Percentiles rank a stretch among this genome's conserved stretches.
phyloP scores from a whole-genome alignment of 1,140 invertebrate genomes.

The Plodia interpunctella region DNA sequence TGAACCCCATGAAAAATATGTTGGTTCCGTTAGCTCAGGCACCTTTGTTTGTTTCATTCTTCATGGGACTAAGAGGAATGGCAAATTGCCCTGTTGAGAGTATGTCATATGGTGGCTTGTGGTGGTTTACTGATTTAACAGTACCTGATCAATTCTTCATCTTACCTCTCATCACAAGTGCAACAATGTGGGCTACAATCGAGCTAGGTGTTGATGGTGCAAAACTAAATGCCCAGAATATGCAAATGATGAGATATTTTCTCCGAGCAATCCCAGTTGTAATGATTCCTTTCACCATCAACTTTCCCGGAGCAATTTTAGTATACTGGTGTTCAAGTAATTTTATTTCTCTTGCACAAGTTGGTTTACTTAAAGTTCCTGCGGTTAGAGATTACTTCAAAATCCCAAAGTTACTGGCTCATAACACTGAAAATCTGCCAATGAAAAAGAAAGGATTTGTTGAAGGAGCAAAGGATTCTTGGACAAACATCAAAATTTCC shows the following conservation, averaged over 20 bases:
- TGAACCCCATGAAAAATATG: constrained; percentile 90
- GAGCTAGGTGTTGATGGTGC: constrained; percentile 90
- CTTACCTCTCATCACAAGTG: constrained; percentile 90
- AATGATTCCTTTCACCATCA: constrained; percentile 90
- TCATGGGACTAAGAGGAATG: constrained; percentile 90
- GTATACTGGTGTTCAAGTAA: constrained; percentile 95
- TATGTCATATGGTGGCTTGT: constrained; percentile 91
- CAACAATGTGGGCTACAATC: constrained; percentile 88
- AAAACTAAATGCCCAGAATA: constrained; percentile 79
- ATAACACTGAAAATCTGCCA: constrained; percentile 78
- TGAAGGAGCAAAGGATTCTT: constrained; percentile 88
- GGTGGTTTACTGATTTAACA: constrained; percentile 96
- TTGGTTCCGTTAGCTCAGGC: constrained; percentile 90
- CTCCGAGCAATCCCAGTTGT: constrained; percentile 87
- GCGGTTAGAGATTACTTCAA: constrained; percentile 86
- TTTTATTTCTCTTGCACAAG: constrained; percentile 91
- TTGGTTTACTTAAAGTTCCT: constrained; percentile 86
- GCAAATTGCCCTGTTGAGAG: constrained; percentile 91
- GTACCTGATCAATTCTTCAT: constrained; percentile 92
- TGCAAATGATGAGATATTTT: constrained; percentile 85
- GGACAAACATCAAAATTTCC: constrained; percentile 89
- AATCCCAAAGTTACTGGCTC: constrained; percentile 82
- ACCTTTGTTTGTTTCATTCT: constrained; percentile 95
- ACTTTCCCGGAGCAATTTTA: constrained; percentile 93
- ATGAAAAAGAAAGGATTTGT: constrained; percentile 87